Base-by-base conservation (phyloP, 1,140 invertebrate species). In the Ceratina calcarata region DNA sequence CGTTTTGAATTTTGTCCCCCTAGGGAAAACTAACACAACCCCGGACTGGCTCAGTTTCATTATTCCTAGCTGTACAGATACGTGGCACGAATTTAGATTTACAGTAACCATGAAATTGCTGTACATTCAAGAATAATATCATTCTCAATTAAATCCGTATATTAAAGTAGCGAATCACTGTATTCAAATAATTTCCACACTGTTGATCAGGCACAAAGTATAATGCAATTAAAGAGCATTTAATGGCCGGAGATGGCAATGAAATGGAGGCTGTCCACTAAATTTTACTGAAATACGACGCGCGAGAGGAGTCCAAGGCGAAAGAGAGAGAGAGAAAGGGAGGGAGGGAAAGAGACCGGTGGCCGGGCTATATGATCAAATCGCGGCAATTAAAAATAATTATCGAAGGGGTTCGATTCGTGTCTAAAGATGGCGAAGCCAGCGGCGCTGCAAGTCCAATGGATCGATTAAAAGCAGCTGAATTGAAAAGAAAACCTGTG, bases 381-480 rank as follows among this genome's bases (percentile, higher is more conserved):
- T 20, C 4, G 49, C 45, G 60, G 76, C 76, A 78, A 78, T 72
- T 78, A 78, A 78, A 78, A 78, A 78, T 78, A 78, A 72, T 78
- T 78, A 78, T 78, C 53, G 61, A 51, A 22, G 24, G 60, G 51
- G 62, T 27, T 37, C 60, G 60, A 72, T 20, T 37, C 60, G 60
- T 27, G 76, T 45, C 69, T 65, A 64, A 78, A 78, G 68, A 78
- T 57, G 72, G 72, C 71, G 78, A 58, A 64, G 60, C 51, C 58
- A 51, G 18, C 15, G 75, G 32, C 70, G 70, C 12, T 67, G 55
- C 53, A 53, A 61, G 60, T 64, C 57, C 58, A 62, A 13, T 65
- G 73, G 71, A 74, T 67, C 71, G 78, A 66, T 67, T 61, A 58
- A 78, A 73, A 68, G 74, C 53, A 84, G 49, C 32, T 45, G 64